A percentile compares a stretch with the other conserved stretches of the same genome.
These are phyloP conservation scores for Ophion ellenae DNA, from an alignment of 2,888 invertebrate species.

Conservation along the genomic window DNA sequence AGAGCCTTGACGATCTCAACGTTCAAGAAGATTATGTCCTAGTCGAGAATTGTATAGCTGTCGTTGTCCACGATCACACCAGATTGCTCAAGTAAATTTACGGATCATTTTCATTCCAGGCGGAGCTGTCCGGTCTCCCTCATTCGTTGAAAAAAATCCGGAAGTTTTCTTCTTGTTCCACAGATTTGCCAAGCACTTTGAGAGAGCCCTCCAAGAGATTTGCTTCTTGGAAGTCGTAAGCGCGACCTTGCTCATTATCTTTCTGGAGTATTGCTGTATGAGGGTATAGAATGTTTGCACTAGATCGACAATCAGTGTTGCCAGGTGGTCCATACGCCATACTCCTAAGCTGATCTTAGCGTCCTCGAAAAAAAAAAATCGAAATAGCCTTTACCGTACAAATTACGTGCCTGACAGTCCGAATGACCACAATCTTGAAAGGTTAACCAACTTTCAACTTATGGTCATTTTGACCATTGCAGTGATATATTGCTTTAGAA, in stretches of 20 bases:
- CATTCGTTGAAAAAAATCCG: too few relatives aligned
- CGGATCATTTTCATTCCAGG: too few relatives aligned
- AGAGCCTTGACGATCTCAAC: conserved; percentile 24
- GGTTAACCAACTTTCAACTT: too few relatives aligned
- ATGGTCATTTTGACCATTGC: too few relatives aligned
- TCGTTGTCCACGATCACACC: conserved; percentile 62
- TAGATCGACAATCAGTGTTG: too few relatives aligned
- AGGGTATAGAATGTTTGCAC: conserved; percentile 68
- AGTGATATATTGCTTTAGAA: too few relatives aligned
- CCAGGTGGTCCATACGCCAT: too few relatives aligned
- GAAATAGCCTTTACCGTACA: too few relatives aligned
- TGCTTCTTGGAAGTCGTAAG: conserved; percentile 77
- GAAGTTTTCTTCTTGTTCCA: conserved; percentile 40
- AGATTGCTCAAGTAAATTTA: conserved; percentile 70
- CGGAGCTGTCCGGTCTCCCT: neutral
- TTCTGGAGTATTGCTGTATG: conserved; percentile 76
- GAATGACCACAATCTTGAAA: too few relatives aligned
- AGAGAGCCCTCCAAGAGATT: conserved; percentile 73
- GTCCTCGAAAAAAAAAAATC: too few relatives aligned
- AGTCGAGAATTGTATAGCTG: conserved; percentile 53
- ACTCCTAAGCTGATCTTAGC: too few relatives aligned
- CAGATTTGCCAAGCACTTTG: conserved; percentile 64
- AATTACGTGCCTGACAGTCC: too few relatives aligned
- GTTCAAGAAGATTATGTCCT: neutral
- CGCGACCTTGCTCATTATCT: conserved; percentile 77